Conservation (phyloP, 2,888 invertebrate genomes). For the Periphyllus acericola region DNA sequence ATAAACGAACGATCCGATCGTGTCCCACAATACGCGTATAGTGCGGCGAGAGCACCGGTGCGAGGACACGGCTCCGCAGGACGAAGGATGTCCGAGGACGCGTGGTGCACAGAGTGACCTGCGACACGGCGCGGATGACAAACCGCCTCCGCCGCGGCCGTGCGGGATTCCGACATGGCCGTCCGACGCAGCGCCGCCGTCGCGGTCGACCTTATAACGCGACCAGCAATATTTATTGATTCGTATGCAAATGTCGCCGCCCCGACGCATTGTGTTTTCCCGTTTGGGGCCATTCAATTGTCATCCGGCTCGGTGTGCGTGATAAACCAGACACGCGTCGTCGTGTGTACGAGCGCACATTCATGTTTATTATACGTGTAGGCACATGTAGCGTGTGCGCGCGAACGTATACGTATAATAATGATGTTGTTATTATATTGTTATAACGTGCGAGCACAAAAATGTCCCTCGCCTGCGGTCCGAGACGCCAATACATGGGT, state of each 20-base stretch:
- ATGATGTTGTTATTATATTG: not conserved
- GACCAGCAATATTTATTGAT: slow-evolving; percentile 21
- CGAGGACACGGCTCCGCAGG: not conserved
- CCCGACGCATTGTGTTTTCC: slow-evolving; percentile 27
- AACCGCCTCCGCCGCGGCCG: not conserved
- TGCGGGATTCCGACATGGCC: not conserved
- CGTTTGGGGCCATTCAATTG: slow-evolving; percentile 39
- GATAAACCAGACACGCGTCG: slow-evolving; percentile 27
- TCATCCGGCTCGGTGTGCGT: slow-evolving; percentile 20
- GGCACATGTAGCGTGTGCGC: not conserved
- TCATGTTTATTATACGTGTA: not conserved
- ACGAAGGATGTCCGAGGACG: not conserved
- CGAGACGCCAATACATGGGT: not conserved
- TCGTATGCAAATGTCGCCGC: not conserved
- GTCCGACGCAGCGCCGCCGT: not conserved
- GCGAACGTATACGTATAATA: not conserved
- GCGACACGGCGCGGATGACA: not conserved
- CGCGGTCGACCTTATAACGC: not conserved
- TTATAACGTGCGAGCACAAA: not conserved
- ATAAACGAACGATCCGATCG: not conserved
- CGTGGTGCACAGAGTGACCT: not conserved
- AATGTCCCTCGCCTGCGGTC: not conserved
- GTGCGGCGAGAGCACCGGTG: no score
- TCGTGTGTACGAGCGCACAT: not conserved
- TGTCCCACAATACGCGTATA: not conserved